Base-by-base conservation (phyloP, 2,113 vertebrate species). In the Danionella cerebrum region DNA sequence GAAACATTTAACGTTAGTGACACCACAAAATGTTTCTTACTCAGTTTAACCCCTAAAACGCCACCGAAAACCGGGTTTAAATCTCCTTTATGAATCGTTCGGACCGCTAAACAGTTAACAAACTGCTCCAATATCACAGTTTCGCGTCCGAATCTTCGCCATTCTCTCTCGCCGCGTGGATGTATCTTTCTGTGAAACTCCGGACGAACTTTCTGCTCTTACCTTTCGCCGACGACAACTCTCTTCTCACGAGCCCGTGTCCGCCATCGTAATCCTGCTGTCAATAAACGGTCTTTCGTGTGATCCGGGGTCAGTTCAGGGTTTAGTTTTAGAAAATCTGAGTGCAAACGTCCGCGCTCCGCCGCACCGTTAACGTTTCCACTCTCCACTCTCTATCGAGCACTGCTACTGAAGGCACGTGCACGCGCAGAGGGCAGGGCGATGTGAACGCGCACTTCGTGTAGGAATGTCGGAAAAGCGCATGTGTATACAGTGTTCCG, bases 141-240 rank as follows among this genome's bases (percentile, higher is more conserved):
- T 19, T 36, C 1, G 42, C 47, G 53, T 12, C 22, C 25, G 12
- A 11, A 31, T 44, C 27, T 44, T 36, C 57, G 59, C 27, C 59
- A 35, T 21, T 47, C 59, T 16, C 59, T 42, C 22, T 60, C 57
- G 44, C 29, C 59, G 59, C 59, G 59, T 63, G 60, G 60, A 64
- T n/a, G n/a, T n/a, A n/a, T 36, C 44, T 64, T 64, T 48, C 60
- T 16, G 60, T 36, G 60, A 36, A 64, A 64, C 60, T 64, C 60
- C 29, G 42, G 11, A 36, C 68, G 59, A 85, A 85, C 79, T 86
- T 86, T 86, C 78, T 36, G 54, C 45, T 48, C 73, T 74, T 78
- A 84, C 84, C 83, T 75, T 76, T 5, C 35, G 36, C 21, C 55
- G 36, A 44, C 33, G 51, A 47, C 50, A 2, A 29, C 21, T 42